Conservation (phyloP, 2,888 invertebrate genomes). For the Litoditis marina region DNA sequence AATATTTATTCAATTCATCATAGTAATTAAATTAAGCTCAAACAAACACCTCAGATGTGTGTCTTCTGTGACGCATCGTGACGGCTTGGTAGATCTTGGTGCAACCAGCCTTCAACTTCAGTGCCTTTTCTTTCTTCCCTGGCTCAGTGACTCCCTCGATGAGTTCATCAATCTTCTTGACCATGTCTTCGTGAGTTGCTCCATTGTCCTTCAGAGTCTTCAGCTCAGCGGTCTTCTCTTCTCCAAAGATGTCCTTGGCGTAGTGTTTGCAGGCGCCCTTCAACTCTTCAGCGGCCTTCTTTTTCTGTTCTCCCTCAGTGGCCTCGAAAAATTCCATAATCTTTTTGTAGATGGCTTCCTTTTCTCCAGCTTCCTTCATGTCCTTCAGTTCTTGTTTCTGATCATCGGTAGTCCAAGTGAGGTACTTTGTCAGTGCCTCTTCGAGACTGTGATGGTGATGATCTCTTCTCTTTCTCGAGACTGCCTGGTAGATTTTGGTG, state of each 20-base stretch:
- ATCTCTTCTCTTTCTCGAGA: constrained; percentile 27
- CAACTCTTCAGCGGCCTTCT: constrained; percentile 39
- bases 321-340: constrained; percentile 30
- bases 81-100: constrained; percentile 21
- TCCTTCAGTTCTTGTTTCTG: constrained; percentile 36
- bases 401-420: constrained; percentile 34
- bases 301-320: constrained; percentile 40
- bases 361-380: constrained; percentile 39
- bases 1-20: neutral
- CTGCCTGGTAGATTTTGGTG: constrained; percentile 25
- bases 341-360: constrained; percentile 25
- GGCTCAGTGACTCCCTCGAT: constrained; percentile 33
- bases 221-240: constrained; percentile 30
- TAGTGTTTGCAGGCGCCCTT: constrained; percentile 43
- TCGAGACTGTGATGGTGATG: constrained; percentile 24
- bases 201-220: constrained; percentile 36
- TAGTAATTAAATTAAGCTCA: constrained; percentile 2
- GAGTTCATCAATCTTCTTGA: constrained; percentile 30
- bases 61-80: constrained; percentile 13
- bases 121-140: constrained; percentile 37
- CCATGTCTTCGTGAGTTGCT: constrained; percentile 27
- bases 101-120: constrained; percentile 27
- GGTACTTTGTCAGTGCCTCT: constrained; percentile 19
- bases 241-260: constrained; percentile 34
- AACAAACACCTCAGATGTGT: constrained; percentile 3